phyloP scores from a whole-genome alignment of 2,888 invertebrate genomes.

The Ecliptopera silaceata region DNA sequence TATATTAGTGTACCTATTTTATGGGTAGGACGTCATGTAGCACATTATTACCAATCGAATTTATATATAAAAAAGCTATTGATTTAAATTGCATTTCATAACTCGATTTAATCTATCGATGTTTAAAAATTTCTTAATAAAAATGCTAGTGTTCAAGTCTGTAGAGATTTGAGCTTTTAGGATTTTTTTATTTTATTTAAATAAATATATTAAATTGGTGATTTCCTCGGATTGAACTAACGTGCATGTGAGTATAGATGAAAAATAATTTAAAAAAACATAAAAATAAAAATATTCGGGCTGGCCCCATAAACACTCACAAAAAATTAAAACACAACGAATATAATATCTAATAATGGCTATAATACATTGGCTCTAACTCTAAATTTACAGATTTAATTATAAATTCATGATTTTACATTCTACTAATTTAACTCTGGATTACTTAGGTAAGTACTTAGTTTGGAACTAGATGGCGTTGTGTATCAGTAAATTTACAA shows the following conservation, averaged over 20 bases:
- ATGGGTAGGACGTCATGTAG: not conserved
- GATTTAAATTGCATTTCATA: not conserved
- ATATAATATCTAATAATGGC: no score
- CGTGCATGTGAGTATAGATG: not conserved
- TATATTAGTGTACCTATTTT: no score
- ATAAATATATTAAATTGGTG: no score
- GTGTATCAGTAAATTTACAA: no score
- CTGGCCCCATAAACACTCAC: slow-evolving; percentile 45
- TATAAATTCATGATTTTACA: no score
- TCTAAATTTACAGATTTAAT: not conserved
- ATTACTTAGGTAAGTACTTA: no score
- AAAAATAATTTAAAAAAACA: not conserved
- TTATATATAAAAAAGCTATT: not conserved
- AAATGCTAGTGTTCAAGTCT: no score
- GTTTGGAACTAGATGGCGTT: no score
- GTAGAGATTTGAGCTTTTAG: no score
- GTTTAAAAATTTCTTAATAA: not conserved
- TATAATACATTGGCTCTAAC: slow-evolving; percentile 6
- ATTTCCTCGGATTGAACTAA: not conserved
- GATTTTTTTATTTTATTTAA: no score
- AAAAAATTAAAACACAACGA: slow-evolving; percentile 13
- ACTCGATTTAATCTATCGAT: not conserved
- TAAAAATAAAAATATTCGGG: slow-evolving; percentile 28
- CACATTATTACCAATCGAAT: not conserved
- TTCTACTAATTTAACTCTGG: no score